phyloP scores from a whole-genome alignment of 2,113 vertebrate genomes.

The Recurvirostra avosetta region DNA sequence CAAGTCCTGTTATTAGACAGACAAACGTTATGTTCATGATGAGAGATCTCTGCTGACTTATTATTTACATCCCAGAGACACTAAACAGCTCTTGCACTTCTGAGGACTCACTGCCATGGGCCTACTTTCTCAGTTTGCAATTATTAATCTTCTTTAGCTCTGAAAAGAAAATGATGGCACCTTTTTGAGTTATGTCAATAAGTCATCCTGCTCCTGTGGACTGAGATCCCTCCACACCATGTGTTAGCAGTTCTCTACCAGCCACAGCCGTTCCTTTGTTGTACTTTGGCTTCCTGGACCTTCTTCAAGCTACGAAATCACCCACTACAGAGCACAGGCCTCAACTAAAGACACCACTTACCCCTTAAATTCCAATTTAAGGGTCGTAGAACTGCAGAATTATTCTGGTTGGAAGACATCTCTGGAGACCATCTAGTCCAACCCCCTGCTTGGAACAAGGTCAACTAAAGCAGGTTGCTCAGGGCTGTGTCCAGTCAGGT shows the following conservation, averaged over 20 bases:
- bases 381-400: too few species aligned
- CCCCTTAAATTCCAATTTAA: too few species aligned
- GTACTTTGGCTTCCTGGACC: too few species aligned
- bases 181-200: background rate
- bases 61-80: background rate
- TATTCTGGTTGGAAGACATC: too few species aligned
- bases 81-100: background rate
- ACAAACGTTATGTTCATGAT: background rate
- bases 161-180: background rate
- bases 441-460: too few species aligned
- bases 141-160: background rate
- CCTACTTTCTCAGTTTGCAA: background rate
- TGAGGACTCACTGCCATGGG: background rate
- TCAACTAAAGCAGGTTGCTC: too few species aligned
- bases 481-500: too few species aligned
- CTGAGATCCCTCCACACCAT: background rate
- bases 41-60: background rate
- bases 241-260: background rate
- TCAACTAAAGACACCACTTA: too few species aligned
- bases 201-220: background rate
- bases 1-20: conserved; percentile 1
- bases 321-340: too few species aligned
- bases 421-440: too few species aligned
- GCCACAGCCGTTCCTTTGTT: background rate
- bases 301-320: too few species aligned